Percentiles rank a stretch among this genome's conserved stretches.
phyloP scores from a whole-genome alignment of 2,113 vertebrate species.

The Lasiurus cinereus region DNA sequence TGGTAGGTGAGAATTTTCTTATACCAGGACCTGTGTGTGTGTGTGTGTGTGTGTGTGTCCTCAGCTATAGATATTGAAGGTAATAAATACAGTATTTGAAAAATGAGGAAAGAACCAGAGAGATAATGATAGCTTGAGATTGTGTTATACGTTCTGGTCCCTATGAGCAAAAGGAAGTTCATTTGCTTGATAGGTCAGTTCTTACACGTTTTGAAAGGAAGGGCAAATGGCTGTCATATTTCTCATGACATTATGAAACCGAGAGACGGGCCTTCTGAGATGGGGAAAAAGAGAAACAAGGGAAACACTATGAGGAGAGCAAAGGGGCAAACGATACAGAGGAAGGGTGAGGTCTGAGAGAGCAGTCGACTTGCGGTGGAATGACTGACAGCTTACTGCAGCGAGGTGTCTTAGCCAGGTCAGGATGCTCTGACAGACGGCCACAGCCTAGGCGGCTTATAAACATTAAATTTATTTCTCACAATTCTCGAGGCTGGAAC shows the following conservation, averaged over 20 bases:
- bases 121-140: background rate
- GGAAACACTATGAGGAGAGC: background rate
- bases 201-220: background rate
- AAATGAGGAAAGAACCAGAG: background rate
- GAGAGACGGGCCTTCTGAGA: background rate
- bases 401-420: background rate
- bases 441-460: background rate
- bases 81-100: background rate
- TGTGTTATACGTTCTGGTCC: background rate
- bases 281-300: background rate
- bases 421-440: background rate
- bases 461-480: background rate
- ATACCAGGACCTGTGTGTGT: background rate
- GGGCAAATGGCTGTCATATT: background rate
- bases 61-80: background rate
- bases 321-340: background rate
- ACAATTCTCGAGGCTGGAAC: background rate
- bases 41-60: background rate
- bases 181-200: background rate
- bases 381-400: background rate
- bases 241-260: background rate
- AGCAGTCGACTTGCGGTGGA: fast-evolving
- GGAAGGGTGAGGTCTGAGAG: background rate
- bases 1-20: background rate
- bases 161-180: background rate